Base-by-base conservation (phyloP, 2,888 invertebrate species). In the Cosmopolites sordidus region DNA sequence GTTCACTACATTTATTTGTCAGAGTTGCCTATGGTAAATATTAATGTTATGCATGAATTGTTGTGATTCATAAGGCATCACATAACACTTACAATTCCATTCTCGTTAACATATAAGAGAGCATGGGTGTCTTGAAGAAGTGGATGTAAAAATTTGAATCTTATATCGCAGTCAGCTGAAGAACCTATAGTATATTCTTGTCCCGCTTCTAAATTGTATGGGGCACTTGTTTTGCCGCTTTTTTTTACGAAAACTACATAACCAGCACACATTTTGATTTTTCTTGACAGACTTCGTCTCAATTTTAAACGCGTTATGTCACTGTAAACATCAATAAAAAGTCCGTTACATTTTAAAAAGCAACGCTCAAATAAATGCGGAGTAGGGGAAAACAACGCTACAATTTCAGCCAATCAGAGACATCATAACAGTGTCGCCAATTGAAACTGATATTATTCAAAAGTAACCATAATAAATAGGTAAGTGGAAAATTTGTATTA, bases 11-110 rank as follows among this genome's bases (percentile, higher is more conserved):
- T 54, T 77, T 73, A 54, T 75, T 76, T 37, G 75, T 72, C 0
- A 79, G 69, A 56, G 76, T 72, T 12, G 78, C 75, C 79, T 79
- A 64, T 15, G 63, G 61, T 42, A 18, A 43, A 33, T 14, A 1
- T 18, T 15, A 30, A 12, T 16, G 30, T 16, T 17, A 54, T 41
- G n/a, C 17, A 46, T 37, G 46, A 42, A 43, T n/a, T n/a, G 12
- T 38, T 47, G 8, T 15, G 5, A 22, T 0, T 33, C 11, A 11
- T 17, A 33, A 11, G 38, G 15, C 45, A 12, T 22, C 8, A 22
- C 8, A 8, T 22, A 22, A 22, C 8, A 60, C 62, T 59, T 61
- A 65, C 65, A 47, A 59, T 49, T 57, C 65, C 62, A 30, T 52
- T 16, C 6, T 56, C 29, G 18, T 57, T 55, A 1, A 62, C 60